Conservation (phyloP, 2,888 invertebrate species). For the Drosophila anceps region DNA sequence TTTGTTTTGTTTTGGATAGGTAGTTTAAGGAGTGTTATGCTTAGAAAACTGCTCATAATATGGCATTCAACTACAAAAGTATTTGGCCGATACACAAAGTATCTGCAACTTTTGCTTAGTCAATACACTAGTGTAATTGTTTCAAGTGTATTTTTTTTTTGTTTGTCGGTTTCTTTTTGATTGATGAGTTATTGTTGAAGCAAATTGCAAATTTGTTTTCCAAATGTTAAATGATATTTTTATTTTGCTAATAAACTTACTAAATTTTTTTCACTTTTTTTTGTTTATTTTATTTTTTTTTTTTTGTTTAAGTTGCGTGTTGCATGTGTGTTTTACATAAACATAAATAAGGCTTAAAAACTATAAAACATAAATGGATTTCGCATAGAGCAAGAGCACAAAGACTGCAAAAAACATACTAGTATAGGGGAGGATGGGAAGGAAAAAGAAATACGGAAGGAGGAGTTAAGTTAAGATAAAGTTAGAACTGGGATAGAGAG, state of each 20-base stretch:
- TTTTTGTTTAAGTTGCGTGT: conserved; percentile 63
- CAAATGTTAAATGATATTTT: conserved; percentile 67
- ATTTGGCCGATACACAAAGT: conserved; percentile 41
- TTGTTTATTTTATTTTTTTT: neutral
- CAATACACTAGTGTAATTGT: conserved; percentile 46
- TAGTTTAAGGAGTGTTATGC: conserved; percentile 45
- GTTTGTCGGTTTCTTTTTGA: conserved; percentile 12
- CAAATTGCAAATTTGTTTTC: conserved; percentile 43
- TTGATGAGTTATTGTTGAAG: conserved; percentile 35
- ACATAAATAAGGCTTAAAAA: conserved; percentile 76
- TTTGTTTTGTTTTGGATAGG: conserved; percentile 34
- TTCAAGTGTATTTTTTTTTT: conserved; percentile 23
- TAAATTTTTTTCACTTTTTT: conserved; percentile 46
- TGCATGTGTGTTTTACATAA: conserved; percentile 64
- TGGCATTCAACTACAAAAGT: conserved; percentile 58
- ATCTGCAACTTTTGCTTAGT: conserved; percentile 50
- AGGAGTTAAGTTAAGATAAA: conserved; percentile 7
- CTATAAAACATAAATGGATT: conserved; percentile 75
- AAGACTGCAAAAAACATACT: conserved; percentile 23
- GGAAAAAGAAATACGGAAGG: conserved; percentile 1
- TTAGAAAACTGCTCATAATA: conserved; percentile 52
- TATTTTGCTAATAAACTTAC: conserved; percentile 78
- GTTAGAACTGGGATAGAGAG: conserved; percentile 36
- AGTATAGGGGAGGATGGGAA: neutral
- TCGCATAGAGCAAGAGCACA: conserved; percentile 62